Evolutionary conservation across 2,888 invertebrate genomes (phyloP), one percentile per base, ranked within the genome.

Genomic region (Ennomos fuscantarius): DNA sequence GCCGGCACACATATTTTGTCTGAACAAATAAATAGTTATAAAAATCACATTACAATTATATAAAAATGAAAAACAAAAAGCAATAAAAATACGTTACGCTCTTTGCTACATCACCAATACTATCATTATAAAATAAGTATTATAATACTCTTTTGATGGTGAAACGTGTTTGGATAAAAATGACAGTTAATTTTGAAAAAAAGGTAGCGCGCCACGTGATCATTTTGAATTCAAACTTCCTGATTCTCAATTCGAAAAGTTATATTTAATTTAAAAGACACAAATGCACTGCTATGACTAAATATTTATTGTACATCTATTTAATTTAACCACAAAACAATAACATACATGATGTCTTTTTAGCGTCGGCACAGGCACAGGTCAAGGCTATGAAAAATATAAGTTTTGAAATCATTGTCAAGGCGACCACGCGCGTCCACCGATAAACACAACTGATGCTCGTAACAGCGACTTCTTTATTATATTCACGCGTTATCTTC

Each of bases 1-100:
- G 94, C 93, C 0, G 96, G 96, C 36, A 96, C 95, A 80, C 96
- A 96, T 93, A 96, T 93, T 81, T 95, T 95, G 77, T 95, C 96
- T 96, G 75, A 39, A 77, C 76, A 44, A 24, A 24, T 36, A 13
- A 55, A 46, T 43, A 51, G 36, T 1, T 24, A 24, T 24, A 24
- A 10, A 43, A 46, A 33, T 31, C 45, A 42, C 43, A 44, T 52
- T 40, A 35, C 15, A 13, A 40, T n/a, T 9, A 47, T 31, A 8
- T 44, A 47, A 46, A 53, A 2, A 37, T 52, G 12, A 40, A 34
- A 12, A 49, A 32, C 12, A 49, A 46, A 58, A 44, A n/a, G 45
- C 10, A 55, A 50, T 42, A 34, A 33, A n/a, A 24, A 5, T 24
- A 24, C 3, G 6, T 1, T 24, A 2, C 5, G 24, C 24, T 24